phyloP scores from a whole-genome alignment of 92 coral and sea anemone genomes.

The Phymanthus crucifer region DNA sequence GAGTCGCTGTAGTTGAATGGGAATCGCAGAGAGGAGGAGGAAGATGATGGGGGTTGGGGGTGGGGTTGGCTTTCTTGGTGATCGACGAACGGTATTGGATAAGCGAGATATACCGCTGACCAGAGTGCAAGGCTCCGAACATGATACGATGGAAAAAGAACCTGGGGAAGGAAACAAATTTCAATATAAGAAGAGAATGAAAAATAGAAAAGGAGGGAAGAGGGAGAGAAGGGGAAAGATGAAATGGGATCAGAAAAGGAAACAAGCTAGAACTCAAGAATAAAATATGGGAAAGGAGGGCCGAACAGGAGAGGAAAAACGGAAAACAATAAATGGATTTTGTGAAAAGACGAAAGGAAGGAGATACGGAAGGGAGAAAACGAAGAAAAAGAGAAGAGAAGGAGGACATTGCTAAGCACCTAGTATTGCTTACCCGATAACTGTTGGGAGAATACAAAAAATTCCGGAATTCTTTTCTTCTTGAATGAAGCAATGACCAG shows the following conservation, averaged over 20 bases:
- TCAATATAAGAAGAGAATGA: background rate
- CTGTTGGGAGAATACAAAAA: conserved; percentile 67
- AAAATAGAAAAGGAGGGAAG: background rate
- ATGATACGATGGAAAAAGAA: conserved; percentile 84
- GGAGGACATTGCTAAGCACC: too few species aligned
- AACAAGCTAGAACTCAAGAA: too few species aligned
- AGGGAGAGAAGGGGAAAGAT: background rate
- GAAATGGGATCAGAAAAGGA: background rate
- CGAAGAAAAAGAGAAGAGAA: too few species aligned
- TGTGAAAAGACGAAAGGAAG: too few species aligned
- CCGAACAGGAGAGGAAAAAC: too few species aligned
- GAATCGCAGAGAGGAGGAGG: conserved; percentile 47
- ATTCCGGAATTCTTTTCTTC: conserved; percentile 75
- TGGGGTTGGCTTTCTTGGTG: conserved; percentile 32
- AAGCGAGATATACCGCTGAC: conserved; percentile 83
- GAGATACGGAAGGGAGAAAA: too few species aligned
- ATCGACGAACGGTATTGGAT: conserved; percentile 56
- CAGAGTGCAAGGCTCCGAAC: conserved; percentile 88
- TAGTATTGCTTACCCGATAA: conserved; percentile 57
- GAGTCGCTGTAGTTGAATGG: conserved; percentile 45
- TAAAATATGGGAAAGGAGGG: too few species aligned
- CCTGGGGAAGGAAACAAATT: conserved; percentile 37
- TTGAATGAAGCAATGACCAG: conserved; percentile 82
- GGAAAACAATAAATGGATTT: too few species aligned
- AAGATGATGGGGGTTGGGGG: conserved; percentile 36